Evolutionary conservation across 2,113 vertebrate species (phyloP), one percentile per base, ranked within the genome.

Genomic region (Stigmatopora nigra): DNA sequence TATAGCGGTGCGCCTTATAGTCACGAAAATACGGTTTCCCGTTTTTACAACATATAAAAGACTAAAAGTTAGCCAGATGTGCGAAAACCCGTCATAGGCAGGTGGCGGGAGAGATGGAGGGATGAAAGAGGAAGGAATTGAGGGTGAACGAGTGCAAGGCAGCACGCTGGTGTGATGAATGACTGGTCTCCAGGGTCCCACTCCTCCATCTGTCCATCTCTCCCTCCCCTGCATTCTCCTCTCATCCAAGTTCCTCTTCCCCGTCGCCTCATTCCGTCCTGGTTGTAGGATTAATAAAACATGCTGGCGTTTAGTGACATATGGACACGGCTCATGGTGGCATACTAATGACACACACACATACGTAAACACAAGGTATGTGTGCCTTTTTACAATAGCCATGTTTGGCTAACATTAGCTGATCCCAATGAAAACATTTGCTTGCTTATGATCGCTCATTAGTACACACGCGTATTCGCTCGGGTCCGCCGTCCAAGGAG

Each of bases 151-250:
- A 80, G 85, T 79, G 77, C 75, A 83, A 83, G 81, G 64, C 82
- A 73, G 76, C 78, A 76, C 69, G 81, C 71, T 86, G 84, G 84
- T 83, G 86, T 89, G 86, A 89, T 89, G 83, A 86, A 89, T 88
- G 86, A 87, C 86, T 80, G 69, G 78, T 87, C 84, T 87, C 84
- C 84, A 78, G 81, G 86, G 87, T 86, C 82, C 79, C 81, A 84
- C 84, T 87, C 86, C 80, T 89, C 87, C 86, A 88, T 89, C 87
- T 88, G 87, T 89, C 86, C 84, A 79, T 86, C 78, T 45, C 6
- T 38, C 52, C 14, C 45, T 51, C 52, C 36, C n/a, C 20, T 48
- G 10, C 35, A 1, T 15, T 36, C 16, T 41, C 13, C 36, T 25
- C 22, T 15, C 11, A 7, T 41, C 38, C 7, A 41, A 41, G 38